Base-by-base conservation (phyloP, 2,797 vertebrate genomes). In the Acrossocheilus wenchowensis region DNA sequence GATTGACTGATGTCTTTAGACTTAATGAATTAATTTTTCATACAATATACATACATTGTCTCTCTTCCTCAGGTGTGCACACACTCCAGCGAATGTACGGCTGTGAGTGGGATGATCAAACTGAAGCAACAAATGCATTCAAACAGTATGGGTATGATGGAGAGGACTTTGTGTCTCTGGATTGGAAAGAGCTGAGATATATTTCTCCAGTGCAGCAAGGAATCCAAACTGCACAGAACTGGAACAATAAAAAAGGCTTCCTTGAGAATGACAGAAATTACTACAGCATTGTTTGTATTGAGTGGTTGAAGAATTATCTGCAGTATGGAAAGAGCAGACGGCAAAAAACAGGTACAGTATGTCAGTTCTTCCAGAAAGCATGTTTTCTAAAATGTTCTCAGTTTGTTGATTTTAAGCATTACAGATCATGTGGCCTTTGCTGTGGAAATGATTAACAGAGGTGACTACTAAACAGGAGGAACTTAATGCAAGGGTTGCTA, bases 201-300 rank as follows among this genome's bases (percentile, higher is more conserved):
- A 81, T 86, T 4, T 77, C 91, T 79, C 81, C 23, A 52, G 1
- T 23, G 26, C 0, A 39, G 8, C 75, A 92, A 73, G 89, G 85
- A 36, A 0, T 81, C 41, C 23, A 66, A 82, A 91, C 82, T 48
- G 85, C 78, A 86, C 0, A 0, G 0, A 86, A 78, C 30, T 92
- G 78, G 91, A 26, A 92, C 1, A 0, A 0, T 5, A 0, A 91
- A 60, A 85, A 4, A 87, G 66, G 10, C 26, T 0, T 0, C 0
- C 23, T 7, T 15, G 26, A 41, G 11, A 0, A 0, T 0, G 0
- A 0, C 0, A 90, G 81, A 6, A 0, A 85, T 15, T 92, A 89
- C 81, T 0, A 43, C 15, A 88, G 73, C 19, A 2, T 87, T 10
- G 0, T 0, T 0, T 93, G 91, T 30, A 23, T 60, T 81, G 45